Percentiles rank a stretch among this genome's conserved stretches.
Evolutionary conservation across 1,140 invertebrate genomes (phyloP).

Genomic region (Probaryconus sp.): DNA sequence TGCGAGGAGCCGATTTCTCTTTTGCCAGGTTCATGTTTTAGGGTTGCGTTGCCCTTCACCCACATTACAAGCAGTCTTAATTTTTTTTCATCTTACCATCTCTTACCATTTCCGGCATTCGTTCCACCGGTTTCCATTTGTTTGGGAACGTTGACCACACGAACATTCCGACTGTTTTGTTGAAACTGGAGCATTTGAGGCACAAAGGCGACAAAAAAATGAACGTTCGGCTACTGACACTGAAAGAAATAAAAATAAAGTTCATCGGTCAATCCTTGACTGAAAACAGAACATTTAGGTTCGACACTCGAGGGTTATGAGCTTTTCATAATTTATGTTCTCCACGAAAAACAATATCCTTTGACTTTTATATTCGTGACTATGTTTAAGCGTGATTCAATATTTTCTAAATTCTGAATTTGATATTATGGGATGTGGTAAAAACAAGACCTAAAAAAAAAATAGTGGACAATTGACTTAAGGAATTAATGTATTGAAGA

Average conservation of each 20-base stretch:
- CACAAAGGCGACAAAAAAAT: slow-evolving; percentile 27
- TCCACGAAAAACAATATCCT: slow-evolving; percentile 40
- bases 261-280: slow-evolving; percentile 8
- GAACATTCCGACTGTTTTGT: slow-evolving; percentile 63
- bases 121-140: slow-evolving; percentile 54
- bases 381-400: slow-evolving; percentile 25
- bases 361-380: slow-evolving; percentile 22
- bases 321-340: slow-evolving; percentile 30
- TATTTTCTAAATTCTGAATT: slow-evolving; percentile 42
- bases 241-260: too few species aligned
- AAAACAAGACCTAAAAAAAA: slow-evolving; percentile 2
- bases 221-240: slow-evolving; percentile 26
- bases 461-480: too few species aligned
- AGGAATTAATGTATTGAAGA: too few species aligned
- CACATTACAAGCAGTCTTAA: slow-evolving; percentile 56
- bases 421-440: slow-evolving; percentile 19
- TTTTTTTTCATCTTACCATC: slow-evolving; percentile 47
- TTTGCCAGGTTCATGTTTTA: slow-evolving; percentile 46
- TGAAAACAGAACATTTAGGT: slow-evolving; percentile 25
- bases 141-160: slow-evolving; percentile 69
- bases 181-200: slow-evolving; percentile 4
- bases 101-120: slow-evolving; percentile 60
- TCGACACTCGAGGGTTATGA: slow-evolving; percentile 30
- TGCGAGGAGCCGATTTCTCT: slow-evolving; percentile 38
- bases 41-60: slow-evolving; percentile 59